These are phyloP conservation scores for Spodoptera exigua DNA, from an alignment of 2,888 invertebrate genomes.

Conservation along the genomic window DNA sequence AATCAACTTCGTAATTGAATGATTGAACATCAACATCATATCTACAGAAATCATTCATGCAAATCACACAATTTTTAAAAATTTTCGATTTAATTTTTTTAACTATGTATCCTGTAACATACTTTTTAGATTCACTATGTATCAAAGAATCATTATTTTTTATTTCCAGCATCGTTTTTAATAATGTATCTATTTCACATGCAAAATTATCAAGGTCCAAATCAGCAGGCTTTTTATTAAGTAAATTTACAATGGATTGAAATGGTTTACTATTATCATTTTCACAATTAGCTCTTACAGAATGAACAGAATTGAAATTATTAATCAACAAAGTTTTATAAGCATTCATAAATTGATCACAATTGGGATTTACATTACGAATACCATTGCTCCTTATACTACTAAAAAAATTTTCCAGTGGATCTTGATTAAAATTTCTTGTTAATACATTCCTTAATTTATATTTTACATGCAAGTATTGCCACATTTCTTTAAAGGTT, in stretches of 20 bases:
- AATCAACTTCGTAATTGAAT: slow-evolving; percentile 3
- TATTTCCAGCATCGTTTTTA: background rate
- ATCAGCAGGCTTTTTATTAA: no score
- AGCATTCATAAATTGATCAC: slow-evolving; percentile 6
- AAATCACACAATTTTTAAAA: no score
- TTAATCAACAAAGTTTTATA: slow-evolving; percentile 6
- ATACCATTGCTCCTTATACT: slow-evolving; percentile 3
- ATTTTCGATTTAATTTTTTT: no score
- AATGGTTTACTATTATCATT: no score
- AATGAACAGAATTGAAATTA: slow-evolving; percentile 3
- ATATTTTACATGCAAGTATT: background rate
- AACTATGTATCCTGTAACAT: background rate
- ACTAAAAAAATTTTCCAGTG: slow-evolving; percentile 1
- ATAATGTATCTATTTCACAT: background rate
- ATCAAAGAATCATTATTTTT: background rate
- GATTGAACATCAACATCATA: background rate
- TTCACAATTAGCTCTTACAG: slow-evolving; percentile 5
- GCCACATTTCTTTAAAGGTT: background rate
- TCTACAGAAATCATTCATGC: background rate
- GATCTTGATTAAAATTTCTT: no score
- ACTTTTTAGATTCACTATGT: slow-evolving; percentile 1
- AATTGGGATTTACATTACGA: slow-evolving; percentile 1
- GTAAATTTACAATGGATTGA: no score
- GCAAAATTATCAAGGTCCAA: no score
- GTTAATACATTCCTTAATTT: background rate